These are phyloP conservation scores for Meleagris gallopavo DNA, from an alignment of 2,113 vertebrate species.

Conservation along the genomic window DNA sequence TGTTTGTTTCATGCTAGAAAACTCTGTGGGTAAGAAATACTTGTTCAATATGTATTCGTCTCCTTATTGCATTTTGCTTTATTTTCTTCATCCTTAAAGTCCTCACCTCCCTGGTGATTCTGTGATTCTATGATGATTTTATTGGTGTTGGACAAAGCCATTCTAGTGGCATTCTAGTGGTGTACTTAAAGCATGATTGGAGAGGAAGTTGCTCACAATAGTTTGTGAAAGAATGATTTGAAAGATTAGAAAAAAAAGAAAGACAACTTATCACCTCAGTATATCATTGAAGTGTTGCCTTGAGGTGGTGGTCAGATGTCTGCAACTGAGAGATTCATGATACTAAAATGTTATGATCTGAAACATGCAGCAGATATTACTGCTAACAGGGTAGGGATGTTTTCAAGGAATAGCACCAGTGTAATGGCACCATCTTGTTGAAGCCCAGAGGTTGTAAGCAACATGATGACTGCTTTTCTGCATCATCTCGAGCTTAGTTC, in stretches of 20 bases:
- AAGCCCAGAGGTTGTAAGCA: neutral
- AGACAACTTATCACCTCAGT: conserved; percentile 45
- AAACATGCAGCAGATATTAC: neutral
- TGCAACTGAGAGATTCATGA: neutral
- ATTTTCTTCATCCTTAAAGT: neutral
- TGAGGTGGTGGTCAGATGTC: conserved; percentile 67
- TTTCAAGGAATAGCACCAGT: neutral
- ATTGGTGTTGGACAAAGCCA: conserved; percentile 24
- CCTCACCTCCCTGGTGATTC: neutral
- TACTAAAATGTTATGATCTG: neutral
- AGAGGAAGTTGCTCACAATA: neutral
- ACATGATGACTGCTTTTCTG: fast-evolving
- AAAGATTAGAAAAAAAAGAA: neutral
- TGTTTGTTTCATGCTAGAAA: neutral
- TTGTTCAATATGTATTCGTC: neutral
- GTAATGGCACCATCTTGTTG: neutral
- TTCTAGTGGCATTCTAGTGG: conserved; percentile 36
- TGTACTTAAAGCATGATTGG: conserved; percentile 48
- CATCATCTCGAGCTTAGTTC: neutral
- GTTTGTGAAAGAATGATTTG: conserved; percentile 33
- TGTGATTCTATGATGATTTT: neutral
- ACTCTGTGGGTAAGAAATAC: neutral
- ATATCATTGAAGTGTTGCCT: conserved; percentile 63
- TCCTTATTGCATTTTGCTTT: neutral
- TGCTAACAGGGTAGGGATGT: neutral